phyloP scores from a whole-genome alignment of 64 coral and sea anemone genomes.

The Catalaphyllia jardinei region DNA sequence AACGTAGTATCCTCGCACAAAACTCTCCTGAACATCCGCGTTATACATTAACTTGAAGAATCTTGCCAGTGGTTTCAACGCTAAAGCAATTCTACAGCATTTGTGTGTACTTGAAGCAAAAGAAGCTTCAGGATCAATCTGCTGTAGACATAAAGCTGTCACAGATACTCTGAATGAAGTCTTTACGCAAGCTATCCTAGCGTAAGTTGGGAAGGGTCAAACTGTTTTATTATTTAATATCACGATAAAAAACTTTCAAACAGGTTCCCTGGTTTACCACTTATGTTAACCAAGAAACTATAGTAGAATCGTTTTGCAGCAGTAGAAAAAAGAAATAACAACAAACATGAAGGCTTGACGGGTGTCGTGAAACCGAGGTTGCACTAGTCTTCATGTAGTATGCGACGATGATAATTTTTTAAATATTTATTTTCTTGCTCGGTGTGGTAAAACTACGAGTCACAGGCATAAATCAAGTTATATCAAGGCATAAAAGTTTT shows the following conservation, averaged over 20 bases:
- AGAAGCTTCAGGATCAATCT: too few species aligned
- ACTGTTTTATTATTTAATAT: not conserved
- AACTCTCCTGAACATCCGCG: not conserved
- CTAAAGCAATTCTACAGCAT: not conserved
- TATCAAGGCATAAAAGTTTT: not conserved
- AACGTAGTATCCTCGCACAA: not conserved
- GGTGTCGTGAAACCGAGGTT: slow-evolving; percentile 29
- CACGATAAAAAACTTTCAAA: not conserved
- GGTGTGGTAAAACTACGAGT: not conserved
- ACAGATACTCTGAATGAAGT: not conserved
- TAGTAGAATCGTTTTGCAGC: not conserved
- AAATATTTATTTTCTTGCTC: slow-evolving; percentile 3
- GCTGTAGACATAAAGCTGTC: too few species aligned
- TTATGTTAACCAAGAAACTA: not conserved
- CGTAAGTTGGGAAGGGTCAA: not conserved
- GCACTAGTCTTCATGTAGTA: not conserved
- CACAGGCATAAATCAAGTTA: not conserved
- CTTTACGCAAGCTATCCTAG: not conserved
- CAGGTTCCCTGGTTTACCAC: not conserved
- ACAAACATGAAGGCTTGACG: not conserved
- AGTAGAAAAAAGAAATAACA: not conserved
- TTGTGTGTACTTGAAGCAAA: not conserved
- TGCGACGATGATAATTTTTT: not conserved
- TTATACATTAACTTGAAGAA: not conserved
- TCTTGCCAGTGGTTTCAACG: not conserved